Conservation (phyloP, 2,113 vertebrate species). For the Zosterops japonicus region DNA sequence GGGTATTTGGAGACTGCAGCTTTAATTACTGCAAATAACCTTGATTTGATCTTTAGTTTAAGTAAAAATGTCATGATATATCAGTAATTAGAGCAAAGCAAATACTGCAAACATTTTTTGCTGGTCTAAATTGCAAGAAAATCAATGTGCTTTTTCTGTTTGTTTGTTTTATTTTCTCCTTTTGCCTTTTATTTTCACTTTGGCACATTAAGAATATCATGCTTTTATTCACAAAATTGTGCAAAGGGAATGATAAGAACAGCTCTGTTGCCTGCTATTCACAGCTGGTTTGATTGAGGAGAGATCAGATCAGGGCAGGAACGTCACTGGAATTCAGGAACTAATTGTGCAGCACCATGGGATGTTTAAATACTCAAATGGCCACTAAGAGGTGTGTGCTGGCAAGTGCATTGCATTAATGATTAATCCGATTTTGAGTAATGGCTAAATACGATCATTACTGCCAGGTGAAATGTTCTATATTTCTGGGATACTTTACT, state of each 20-base stretch:
- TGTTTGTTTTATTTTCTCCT: background rate
- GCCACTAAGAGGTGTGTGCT: background rate
- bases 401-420: background rate
- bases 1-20: fast-evolving
- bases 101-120: background rate
- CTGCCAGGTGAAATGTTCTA: background rate
- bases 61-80: background rate
- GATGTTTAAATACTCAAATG: background rate
- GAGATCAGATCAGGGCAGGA: background rate
- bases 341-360: background rate
- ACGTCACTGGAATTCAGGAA: background rate
- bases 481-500: background rate
- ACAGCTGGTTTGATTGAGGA: background rate
- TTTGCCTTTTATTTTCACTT: background rate
- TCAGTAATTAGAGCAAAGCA: background rate
- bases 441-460: background rate
- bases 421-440: background rate
- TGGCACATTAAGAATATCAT: background rate
- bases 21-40: background rate
- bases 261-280: background rate
- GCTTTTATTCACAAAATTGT: background rate
- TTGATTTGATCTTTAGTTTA: background rate
- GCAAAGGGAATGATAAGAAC: background rate
- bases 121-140: background rate
- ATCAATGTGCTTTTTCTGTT: background rate